Base-by-base conservation (phyloP, 35 echinoderm and acorn worm species). In the Lytechinus variegatus region DNA sequence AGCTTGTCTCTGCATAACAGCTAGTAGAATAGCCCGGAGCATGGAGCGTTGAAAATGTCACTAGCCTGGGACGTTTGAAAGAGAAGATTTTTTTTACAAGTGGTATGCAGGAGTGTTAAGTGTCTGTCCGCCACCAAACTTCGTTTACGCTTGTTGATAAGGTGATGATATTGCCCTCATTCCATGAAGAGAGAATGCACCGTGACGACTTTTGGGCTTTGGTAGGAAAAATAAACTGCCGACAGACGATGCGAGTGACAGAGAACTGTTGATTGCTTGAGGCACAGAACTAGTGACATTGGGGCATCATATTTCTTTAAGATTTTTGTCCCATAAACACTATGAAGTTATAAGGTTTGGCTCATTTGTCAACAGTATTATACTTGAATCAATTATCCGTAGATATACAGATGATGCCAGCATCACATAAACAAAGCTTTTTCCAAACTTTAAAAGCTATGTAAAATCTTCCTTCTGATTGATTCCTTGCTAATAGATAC, bases 111-210 rank as follows among this genome's bases (percentile, higher is more conserved):
- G 66, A 79, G 66, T 79, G 66, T 79, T 79, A 79, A 79, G 66
- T 79, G 16, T 79, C 66, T 79, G 66, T 79, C 66, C 3, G 66
- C 16, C n/a, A 79, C 66, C 66, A 79, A 79, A 79, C 66, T 79
- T 79, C 66, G 24, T n/a, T 79, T 16, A 24, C 4, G 66, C 66
- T 79, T n/a, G 66, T 24, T 24, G 66, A 79, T 79, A 79, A 79
- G 66, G 66, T 79, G 66, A 79, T 79, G 66, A 79, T 79, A 79
- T 79, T 79, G 66, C 66, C 66, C 66, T 79, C 66, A 3, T 79
- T 79, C 14, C 6, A 4, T 79, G 66, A 24, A 79, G 66, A 79
- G 66, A 16, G 66, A 79, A 79, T 79, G 66, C 66, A 79, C 19
- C 19, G 19, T 79, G 66, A 79, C 19, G 66, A 60, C 57, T 60